A percentile compares a stretch with the other conserved stretches of the same genome.
These are phyloP conservation scores for Sussaba pulchella DNA, from an alignment of 2,888 invertebrate genomes.

Conservation along the genomic window DNA sequence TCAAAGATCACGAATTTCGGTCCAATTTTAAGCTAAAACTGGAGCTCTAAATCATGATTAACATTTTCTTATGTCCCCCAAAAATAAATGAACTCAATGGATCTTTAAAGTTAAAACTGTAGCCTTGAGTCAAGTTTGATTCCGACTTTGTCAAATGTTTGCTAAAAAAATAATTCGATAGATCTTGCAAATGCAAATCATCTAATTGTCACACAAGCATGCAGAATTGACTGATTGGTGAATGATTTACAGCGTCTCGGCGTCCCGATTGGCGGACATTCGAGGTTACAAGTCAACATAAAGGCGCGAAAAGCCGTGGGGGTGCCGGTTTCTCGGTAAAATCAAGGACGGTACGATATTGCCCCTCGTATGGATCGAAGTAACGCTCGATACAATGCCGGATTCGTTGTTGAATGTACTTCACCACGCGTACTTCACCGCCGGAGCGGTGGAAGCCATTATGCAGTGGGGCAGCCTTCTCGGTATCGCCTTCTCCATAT, in stretches of 20 bases:
- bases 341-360: constrained; percentile 88
- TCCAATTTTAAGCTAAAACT: no score
- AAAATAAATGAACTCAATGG: no score
- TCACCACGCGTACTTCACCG: constrained; percentile 74
- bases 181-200: no score
- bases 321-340: constrained; percentile 85
- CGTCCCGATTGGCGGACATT: constrained; percentile 88
- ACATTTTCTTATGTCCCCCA: no score
- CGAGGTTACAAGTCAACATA: constrained; percentile 90
- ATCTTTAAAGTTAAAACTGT: no score
- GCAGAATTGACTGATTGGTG: background rate
- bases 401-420: constrained; percentile 72
- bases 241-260: constrained; percentile 85
- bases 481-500: constrained; percentile 71
- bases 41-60: no score
- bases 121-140: no score
- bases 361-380: constrained; percentile 92
- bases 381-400: constrained; percentile 82
- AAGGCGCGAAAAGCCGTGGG: constrained; percentile 86
- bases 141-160: no score
- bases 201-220: no score
- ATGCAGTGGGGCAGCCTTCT: constrained; percentile 79
- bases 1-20: no score
- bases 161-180: background rate
- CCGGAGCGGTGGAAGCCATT: constrained; percentile 71